phyloP scores from a whole-genome alignment of 2,113 vertebrate species.

The Lota lota region DNA sequence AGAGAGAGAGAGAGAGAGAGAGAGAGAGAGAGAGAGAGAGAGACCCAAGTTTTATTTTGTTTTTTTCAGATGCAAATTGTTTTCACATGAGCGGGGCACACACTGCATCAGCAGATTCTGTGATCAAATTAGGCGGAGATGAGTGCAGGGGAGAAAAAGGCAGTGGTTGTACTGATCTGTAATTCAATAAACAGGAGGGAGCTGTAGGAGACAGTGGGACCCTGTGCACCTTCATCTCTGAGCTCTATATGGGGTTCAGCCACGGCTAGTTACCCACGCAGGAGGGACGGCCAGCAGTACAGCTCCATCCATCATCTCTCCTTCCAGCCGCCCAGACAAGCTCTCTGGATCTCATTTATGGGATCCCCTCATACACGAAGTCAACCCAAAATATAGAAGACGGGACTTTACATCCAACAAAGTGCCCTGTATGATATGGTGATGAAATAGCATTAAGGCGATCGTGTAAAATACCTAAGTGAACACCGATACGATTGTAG shows the following conservation, averaged over 20 bases:
- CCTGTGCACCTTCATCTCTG: conserved; percentile 56
- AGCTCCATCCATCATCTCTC: conserved; percentile 13
- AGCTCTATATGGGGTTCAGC: conserved; percentile 47
- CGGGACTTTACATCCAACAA: no score
- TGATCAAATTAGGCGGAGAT: conserved; percentile 82
- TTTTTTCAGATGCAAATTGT: conserved; percentile 77
- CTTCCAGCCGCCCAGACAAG: not conserved
- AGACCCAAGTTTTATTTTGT: conserved; percentile 57
- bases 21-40: conserved; percentile 18
- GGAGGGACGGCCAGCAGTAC: conserved; percentile 11
- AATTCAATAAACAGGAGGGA: conserved; percentile 77
- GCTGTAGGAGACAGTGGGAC: conserved; percentile 51
- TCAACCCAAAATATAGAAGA: no score
- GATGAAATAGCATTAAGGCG: no score
- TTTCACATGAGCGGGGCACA: conserved; percentile 84
- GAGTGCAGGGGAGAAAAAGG: conserved; percentile 51
- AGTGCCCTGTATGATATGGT: no score
- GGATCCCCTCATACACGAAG: no score
- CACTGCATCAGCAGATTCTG: conserved; percentile 78
- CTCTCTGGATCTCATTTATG: not conserved
- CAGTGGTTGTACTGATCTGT: conserved; percentile 78
- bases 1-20: conserved; percentile 14
- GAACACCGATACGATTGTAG: no score
- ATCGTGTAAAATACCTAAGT: no score
- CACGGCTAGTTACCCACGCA: conserved; percentile 34